A percentile compares a stretch with the other conserved stretches of the same genome.
Evolutionary conservation across 2,888 invertebrate genomes (phyloP).

Genomic region (Mystacides longicornis): DNA sequence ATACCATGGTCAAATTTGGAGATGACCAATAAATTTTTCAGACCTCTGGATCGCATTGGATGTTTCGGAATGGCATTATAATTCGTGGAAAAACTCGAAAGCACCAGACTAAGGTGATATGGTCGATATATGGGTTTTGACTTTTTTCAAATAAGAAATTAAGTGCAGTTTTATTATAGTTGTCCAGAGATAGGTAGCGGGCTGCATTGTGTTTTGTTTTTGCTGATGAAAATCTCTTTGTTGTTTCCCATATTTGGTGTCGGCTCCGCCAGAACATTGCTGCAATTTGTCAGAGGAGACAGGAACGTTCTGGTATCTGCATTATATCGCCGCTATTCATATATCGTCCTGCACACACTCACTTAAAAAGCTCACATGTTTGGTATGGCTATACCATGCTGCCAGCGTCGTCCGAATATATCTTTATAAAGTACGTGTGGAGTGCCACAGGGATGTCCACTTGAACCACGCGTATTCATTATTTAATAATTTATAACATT

Average conservation of each 20-base stretch:
- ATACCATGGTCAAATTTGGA: neutral
- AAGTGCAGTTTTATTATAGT: neutral
- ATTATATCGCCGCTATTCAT: neutral
- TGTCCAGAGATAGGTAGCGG: neutral
- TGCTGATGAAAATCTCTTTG: slow-evolving; percentile 9
- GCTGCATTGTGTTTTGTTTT: slow-evolving; percentile 12
- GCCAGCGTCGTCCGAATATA: neutral
- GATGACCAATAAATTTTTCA: neutral
- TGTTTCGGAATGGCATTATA: neutral
- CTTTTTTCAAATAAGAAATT: neutral
- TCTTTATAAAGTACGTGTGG: neutral
- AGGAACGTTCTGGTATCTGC: slow-evolving; percentile 12
- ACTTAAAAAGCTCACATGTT: neutral
- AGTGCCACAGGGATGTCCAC: neutral
- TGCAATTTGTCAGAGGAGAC: slow-evolving; percentile 25
- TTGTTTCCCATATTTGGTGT: slow-evolving; percentile 13
- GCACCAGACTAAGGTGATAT: slow-evolving; percentile 6
- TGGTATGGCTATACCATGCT: neutral
- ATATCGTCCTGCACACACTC: no score
- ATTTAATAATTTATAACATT: no score
- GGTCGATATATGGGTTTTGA: no score
- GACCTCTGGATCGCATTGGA: neutral
- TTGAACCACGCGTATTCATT: no score
- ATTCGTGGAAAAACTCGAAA: neutral
- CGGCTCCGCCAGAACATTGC: slow-evolving; percentile 12